These are phyloP conservation scores for Bombus sibiricus DNA, from an alignment of 1,140 invertebrate genomes.

Conservation along the genomic window DNA sequence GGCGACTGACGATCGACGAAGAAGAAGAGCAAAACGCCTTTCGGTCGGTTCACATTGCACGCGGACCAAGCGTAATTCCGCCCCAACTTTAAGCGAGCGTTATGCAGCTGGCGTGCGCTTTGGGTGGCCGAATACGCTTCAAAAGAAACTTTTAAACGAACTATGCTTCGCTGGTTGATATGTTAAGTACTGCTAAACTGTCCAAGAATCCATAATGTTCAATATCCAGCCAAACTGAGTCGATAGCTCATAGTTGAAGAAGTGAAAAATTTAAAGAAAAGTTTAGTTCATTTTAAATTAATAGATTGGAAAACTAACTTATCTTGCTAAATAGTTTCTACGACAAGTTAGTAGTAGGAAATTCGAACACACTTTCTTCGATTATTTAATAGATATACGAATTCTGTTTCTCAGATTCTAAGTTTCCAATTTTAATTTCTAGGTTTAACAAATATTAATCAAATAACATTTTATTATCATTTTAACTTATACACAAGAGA, in stretches of 20 bases:
- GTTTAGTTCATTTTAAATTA: background rate
- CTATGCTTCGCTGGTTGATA: background rate
- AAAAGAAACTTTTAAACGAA: slow-evolving; percentile 29
- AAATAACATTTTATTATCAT: background rate
- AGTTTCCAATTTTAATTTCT: too few relatives aligned
- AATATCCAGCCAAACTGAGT: background rate
- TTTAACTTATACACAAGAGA: background rate
- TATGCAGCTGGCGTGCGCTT: slow-evolving; percentile 46
- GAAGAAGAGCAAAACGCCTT: background rate
- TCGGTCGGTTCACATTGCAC: slow-evolving; percentile 37
- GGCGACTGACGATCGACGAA: slow-evolving; percentile 24
- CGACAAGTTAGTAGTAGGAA: too few relatives aligned
- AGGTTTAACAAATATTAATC: too few relatives aligned
- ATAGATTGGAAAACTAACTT: background rate
- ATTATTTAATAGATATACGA: background rate
- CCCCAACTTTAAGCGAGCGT: slow-evolving; percentile 60
- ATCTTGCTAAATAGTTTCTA: background rate
- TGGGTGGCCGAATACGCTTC: slow-evolving; percentile 41
- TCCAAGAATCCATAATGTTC: background rate
- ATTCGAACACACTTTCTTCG: background rate
- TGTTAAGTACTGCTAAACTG: background rate
- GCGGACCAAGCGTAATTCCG: slow-evolving; percentile 32
- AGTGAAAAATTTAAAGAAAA: background rate
- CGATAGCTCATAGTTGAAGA: background rate
- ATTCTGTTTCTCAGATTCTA: background rate